These are phyloP conservation scores for Nycticryphes semicollaris DNA, from an alignment of 2,113 vertebrate genomes.

Conservation along the genomic window DNA sequence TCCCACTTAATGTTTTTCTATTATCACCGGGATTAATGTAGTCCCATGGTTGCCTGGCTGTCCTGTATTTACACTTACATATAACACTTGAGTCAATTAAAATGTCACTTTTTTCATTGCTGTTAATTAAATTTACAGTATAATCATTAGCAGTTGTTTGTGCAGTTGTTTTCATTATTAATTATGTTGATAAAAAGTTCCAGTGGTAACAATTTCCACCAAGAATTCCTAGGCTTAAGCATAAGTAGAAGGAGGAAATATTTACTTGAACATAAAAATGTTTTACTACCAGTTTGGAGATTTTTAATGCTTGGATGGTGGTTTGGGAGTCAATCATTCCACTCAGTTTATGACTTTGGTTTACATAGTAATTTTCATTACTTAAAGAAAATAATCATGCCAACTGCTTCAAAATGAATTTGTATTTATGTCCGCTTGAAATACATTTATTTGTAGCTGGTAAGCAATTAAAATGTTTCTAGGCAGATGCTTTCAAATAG, in stretches of 20 bases:
- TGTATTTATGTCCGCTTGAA: background rate
- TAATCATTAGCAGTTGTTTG: conserved; percentile 7
- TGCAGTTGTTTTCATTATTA: conserved; percentile 24
- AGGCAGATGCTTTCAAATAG: background rate
- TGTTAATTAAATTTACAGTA: conserved; percentile 30
- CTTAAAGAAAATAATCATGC: background rate
- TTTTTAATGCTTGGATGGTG: background rate
- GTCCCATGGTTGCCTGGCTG: background rate
- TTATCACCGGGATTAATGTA: background rate
- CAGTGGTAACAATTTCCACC: background rate
- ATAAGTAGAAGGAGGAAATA: conserved; percentile 13
- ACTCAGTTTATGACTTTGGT: conserved; percentile 13
- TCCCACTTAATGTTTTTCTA: background rate
- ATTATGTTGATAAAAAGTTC: conserved; percentile 7
- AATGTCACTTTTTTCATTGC: background rate
- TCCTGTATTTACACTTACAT: background rate
- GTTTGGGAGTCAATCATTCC: conserved; percentile 2
- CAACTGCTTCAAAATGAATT: background rate
- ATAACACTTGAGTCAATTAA: background rate
- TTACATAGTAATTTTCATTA: conserved; percentile 31
- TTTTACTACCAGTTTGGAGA: background rate
- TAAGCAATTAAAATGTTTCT: conserved; percentile 12
- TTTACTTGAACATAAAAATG: background rate
- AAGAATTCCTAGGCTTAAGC: background rate
- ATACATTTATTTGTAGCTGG: background rate